phyloP scores from a whole-genome alignment of 2,888 invertebrate genomes.

The Tuberolachnus salignus region DNA sequence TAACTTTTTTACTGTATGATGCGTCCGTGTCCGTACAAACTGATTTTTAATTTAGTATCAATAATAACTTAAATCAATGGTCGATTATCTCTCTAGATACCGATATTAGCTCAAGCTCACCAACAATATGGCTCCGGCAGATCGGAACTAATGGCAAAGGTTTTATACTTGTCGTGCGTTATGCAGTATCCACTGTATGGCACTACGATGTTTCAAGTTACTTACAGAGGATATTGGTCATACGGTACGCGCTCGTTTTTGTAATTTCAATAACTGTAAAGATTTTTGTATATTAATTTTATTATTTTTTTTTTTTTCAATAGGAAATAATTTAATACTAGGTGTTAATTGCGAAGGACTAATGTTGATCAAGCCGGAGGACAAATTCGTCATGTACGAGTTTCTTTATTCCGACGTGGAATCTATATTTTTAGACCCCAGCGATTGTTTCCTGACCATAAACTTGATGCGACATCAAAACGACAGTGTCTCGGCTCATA shows the following conservation, averaged over 20 bases:
- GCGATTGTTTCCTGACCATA: slow-evolving; percentile 89
- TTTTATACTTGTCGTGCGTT: slow-evolving; percentile 90
- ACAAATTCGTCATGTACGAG: slow-evolving; percentile 89
- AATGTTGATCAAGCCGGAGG: slow-evolving; percentile 87
- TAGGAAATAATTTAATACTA: slow-evolving; percentile 69
- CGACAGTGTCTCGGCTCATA: slow-evolving; percentile 67
- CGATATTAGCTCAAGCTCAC: slow-evolving; percentile 85
- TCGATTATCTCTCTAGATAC: slow-evolving; percentile 65
- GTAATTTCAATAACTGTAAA: too few relatives aligned
- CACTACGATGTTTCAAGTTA: slow-evolving; percentile 84
- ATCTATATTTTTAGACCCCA: slow-evolving; percentile 87
- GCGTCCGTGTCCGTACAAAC: too few relatives aligned
- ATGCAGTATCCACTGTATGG: slow-evolving; percentile 96
- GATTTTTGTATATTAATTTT: too few relatives aligned
- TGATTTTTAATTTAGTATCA: too few relatives aligned
- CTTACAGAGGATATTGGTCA: slow-evolving; percentile 92
- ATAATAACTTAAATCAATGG: too few relatives aligned
- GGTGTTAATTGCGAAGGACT: slow-evolving; percentile 91
- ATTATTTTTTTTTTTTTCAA: not conserved
- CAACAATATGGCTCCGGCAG: slow-evolving; percentile 91
- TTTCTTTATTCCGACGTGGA: slow-evolving; percentile 91
- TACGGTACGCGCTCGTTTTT: slow-evolving; percentile 69
- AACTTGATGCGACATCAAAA: slow-evolving; percentile 78
- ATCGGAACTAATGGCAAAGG: slow-evolving; percentile 88
- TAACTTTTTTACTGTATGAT: too few relatives aligned